phyloP scores from a whole-genome alignment of 2,888 invertebrate genomes.

The Mimachlamys varia region DNA sequence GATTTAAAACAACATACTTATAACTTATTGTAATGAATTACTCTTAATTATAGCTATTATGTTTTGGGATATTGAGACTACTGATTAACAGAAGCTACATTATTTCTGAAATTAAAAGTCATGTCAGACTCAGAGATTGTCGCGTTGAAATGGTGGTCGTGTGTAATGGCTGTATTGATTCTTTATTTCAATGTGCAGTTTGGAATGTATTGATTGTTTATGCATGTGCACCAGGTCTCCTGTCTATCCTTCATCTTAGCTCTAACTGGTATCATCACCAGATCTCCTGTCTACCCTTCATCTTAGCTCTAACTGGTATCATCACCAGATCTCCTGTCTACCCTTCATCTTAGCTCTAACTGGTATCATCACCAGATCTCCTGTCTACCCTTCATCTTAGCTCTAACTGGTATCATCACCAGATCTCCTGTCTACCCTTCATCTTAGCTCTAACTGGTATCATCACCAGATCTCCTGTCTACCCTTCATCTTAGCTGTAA shows the following conservation, averaged over 20 bases:
- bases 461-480: neutral
- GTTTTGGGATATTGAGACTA: neutral
- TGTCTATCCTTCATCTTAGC: neutral
- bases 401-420: too few relatives aligned
- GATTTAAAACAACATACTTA: neutral
- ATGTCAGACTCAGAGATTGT: neutral
- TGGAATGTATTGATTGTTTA: conserved; percentile 36
- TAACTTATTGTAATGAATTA: too few relatives aligned
- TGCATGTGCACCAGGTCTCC: neutral
- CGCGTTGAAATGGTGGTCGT: neutral
- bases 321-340: neutral
- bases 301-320: neutral
- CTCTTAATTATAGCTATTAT: neutral
- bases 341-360: neutral
- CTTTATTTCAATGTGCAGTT: neutral
- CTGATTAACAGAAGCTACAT: neutral
- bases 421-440: neutral
- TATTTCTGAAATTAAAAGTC: neutral
- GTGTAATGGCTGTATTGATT: neutral
- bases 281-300: neutral
- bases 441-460: neutral
- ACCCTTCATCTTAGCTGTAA: neutral
- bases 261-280: neutral
- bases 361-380: neutral
- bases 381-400: neutral